These are phyloP conservation scores for Cosmorhoe ocellata DNA, from an alignment of 2,888 invertebrate genomes.

Conservation along the genomic window DNA sequence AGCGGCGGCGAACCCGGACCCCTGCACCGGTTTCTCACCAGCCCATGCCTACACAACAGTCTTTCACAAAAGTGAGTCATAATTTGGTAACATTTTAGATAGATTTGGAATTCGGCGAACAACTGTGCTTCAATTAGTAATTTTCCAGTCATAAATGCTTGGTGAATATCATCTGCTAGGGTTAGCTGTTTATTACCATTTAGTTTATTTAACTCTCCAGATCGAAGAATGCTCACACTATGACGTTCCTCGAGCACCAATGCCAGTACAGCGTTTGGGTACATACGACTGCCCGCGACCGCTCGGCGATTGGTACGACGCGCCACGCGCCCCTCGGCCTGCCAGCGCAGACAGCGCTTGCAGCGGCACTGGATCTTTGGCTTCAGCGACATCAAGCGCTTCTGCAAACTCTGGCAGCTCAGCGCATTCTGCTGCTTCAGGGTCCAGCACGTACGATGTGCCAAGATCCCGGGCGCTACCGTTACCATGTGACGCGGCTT, in stretches of 20 bases:
- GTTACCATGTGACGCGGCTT: conserved; percentile 75
- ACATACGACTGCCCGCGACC: conserved; percentile 84
- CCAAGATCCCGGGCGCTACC: conserved; percentile 73
- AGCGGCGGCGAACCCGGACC: conserved; percentile 77
- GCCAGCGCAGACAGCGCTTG: conserved; percentile 83
- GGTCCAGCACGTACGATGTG: conserved; percentile 78
- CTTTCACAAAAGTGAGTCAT: conserved; percentile 63
- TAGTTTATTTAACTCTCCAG: no score
- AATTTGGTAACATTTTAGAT: background rate
- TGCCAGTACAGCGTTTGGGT: conserved; percentile 86
- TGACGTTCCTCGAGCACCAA: conserved; percentile 76
- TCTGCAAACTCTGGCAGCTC: conserved; percentile 77
- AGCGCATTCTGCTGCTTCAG: conserved; percentile 68
- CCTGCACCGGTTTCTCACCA: conserved; percentile 77
- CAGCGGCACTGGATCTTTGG: conserved; percentile 77
- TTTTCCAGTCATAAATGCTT: no score
- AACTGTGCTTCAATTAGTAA: no score
- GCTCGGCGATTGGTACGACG: conserved; percentile 73
- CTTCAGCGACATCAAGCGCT: conserved; percentile 76
- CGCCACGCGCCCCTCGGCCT: conserved; percentile 73
- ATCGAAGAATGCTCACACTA: conserved; percentile 78
- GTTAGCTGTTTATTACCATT: background rate
- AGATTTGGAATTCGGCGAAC: no score
- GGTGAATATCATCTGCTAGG: no score
- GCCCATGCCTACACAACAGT: conserved; percentile 69